Evolutionary conservation across 2,888 invertebrate species (phyloP), one percentile per base, ranked within the genome.

Genomic region (Xestia xanthographa): DNA sequence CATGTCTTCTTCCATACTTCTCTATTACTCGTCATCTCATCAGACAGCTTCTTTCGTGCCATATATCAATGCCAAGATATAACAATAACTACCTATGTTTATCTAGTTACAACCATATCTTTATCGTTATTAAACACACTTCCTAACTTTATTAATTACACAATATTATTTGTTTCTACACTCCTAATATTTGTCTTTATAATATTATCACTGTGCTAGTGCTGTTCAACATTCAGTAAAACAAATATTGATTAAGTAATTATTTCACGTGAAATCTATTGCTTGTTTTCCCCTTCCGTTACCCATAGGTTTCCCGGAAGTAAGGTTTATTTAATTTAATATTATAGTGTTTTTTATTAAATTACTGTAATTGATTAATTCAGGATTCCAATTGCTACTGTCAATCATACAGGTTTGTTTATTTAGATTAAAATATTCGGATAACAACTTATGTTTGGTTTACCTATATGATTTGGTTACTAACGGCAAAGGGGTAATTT

Each of bases 391-490:
- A 29, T 69, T 63, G 26, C 11, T 41, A 17, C 9, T 8, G 63
- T 68, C 38, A 63, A 60, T 77, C 34, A 60, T 38, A n/a, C 11
- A 41, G 58, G n/a, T 29, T 43, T 60, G 34, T 75, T 11, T 60
- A 29, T 41, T 74, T 76, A 76, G 26, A 70, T 45, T 60, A 8
- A 66, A 53, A 48, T 77, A 34, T 26, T 75, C 0, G 29, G 9
- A 20, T 48, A 78, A n/a, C 17, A 78, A 60, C 26, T 4, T 17
- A 8, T 50, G 70, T 60, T 70, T 43, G 17, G 20, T 74, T 45
- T 60, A 34, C 45, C 1, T 65, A 4, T 12, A 58, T 60, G 22
- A 75, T 29, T 65, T 63, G 17, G 76, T 75, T 53, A 43, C 62
- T 20, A 75, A n/a, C 29, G 43, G 14, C 14, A 12, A 22, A 29